Base-by-base conservation (phyloP, 2,888 invertebrate genomes). In the Diplolepis rosae region DNA sequence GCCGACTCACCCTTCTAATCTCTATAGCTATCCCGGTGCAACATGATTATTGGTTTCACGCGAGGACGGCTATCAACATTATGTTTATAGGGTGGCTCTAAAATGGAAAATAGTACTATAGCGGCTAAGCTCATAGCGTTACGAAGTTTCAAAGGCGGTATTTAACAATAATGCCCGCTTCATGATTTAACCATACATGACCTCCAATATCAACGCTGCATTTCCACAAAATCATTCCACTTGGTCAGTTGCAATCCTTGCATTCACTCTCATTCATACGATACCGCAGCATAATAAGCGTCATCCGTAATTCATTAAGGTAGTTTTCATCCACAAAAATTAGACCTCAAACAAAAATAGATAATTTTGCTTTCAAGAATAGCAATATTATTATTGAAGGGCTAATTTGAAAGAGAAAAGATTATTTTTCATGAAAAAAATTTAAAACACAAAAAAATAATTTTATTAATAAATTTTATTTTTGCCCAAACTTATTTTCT, bases 31-130 rank as follows among this genome's bases (percentile, higher is more conserved):
- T 80, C 81, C 79, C 80, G 73, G 80, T 75, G 79, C 82, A 80
- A 77, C 80, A 80, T 83, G 84, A 87, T 86, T 85, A 87, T 87
- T 84, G 85, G 86, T 84, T 85, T 85, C 82, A 82, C 83, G 83
- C 82, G 82, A 80, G 82, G 80, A 81, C 81, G 80, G 79, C 81
- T 82, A 85, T 84, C 82, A 82, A 83, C 83, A 81, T 83, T 85
- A 82, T 83, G 81, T 79, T 81, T 81, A 82, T 79, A 75, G 81
- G 74, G 75, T 71, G 71, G 71, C 72, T 73, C 74, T 73, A 73
- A 75, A 75, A 75, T 71, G 71, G 75, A 75, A 68, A 73, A 74
- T 74, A 77, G 74, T 74, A 73, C 71, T 71, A 39, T n/a, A 39
- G n/a, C 39, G 35, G 15, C 35, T 24, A 32, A 32, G 30, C 18